Evolutionary conservation across 1,140 invertebrate genomes (phyloP).

Genomic region (Protaetia brevitarsis): DNA sequence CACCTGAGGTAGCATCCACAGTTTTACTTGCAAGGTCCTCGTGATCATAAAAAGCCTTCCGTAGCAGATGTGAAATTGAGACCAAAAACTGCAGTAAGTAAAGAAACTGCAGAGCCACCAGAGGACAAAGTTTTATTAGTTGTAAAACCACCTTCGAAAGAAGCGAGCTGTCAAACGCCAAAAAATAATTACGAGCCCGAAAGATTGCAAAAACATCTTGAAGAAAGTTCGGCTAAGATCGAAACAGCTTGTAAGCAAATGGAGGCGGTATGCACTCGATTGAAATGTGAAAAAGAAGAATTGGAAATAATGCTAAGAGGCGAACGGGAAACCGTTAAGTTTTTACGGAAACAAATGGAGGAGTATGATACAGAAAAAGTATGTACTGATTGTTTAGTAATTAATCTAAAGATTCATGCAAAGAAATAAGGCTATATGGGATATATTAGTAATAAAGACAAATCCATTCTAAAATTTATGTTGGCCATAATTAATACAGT

Average conservation of each 20-base stretch:
- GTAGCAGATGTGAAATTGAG: not conserved
- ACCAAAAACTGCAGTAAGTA: not conserved
- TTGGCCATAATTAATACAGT: too few relatives aligned
- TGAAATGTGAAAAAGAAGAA: slow-evolving; percentile 42
- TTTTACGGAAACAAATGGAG: slow-evolving; percentile 37
- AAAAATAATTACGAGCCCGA: slow-evolving; percentile 27
- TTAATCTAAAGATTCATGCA: slow-evolving; percentile 12
- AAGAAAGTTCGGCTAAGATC: slow-evolving; percentile 43
- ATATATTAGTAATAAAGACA: slow-evolving; percentile 20
- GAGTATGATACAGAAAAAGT: slow-evolving; percentile 34
- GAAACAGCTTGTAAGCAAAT: slow-evolving; percentile 43
- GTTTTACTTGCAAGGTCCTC: slow-evolving; percentile 31
- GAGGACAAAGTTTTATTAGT: not conserved
- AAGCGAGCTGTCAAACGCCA: slow-evolving; percentile 30
- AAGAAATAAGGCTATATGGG: slow-evolving; percentile 7
- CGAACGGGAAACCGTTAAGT: slow-evolving; percentile 37
- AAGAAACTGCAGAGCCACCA: not conserved
- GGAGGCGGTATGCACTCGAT: slow-evolving; percentile 40
- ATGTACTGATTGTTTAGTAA: slow-evolving; percentile 8
- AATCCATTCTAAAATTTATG: too few relatives aligned
- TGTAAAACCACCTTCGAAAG: slow-evolving; percentile 12
- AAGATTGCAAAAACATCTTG: slow-evolving; percentile 41
- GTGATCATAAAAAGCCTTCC: not conserved
- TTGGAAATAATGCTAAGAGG: slow-evolving; percentile 37
- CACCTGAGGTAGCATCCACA: slow-evolving; percentile 41